phyloP scores from a whole-genome alignment of 2,888 invertebrate species.

The Achlya flavicornis region DNA sequence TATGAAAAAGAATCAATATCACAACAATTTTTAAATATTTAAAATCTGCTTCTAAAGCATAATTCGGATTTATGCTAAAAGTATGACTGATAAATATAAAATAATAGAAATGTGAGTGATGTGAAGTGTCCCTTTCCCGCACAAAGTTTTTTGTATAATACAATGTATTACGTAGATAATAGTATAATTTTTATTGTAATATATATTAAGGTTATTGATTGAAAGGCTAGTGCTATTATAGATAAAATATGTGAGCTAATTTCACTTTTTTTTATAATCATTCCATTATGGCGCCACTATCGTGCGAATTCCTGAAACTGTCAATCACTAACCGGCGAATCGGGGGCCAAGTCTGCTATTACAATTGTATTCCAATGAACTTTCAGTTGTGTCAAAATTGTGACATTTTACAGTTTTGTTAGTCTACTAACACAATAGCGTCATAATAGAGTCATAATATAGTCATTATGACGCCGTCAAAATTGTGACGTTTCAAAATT shows the following conservation, averaged over 20 bases:
- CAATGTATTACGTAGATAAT: background rate
- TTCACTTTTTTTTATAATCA: background rate
- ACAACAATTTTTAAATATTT: background rate
- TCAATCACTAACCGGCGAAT: too few relatives aligned
- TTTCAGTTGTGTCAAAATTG: too few relatives aligned
- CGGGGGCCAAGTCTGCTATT: too few relatives aligned
- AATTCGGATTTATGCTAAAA: background rate
- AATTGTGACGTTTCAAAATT: too few relatives aligned
- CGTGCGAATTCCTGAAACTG: too few relatives aligned
- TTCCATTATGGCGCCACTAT: too few relatives aligned
- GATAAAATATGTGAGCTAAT: background rate
- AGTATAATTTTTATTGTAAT: background rate
- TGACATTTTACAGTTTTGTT: too few relatives aligned
- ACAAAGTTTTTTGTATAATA: background rate
- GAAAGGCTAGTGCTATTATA: background rate
- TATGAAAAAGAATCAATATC: too few relatives aligned
- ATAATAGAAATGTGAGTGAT: background rate
- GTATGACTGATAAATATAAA: background rate
- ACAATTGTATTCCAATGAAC: too few relatives aligned
- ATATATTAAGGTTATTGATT: background rate
- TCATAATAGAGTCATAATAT: too few relatives aligned
- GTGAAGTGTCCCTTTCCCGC: slow-evolving; percentile 4
- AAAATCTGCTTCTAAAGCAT: background rate
- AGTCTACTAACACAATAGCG: too few relatives aligned
- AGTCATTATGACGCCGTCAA: too few relatives aligned